Percentiles rank a stretch among this genome's conserved stretches.
Conservation (phyloP, 2,888 invertebrate genomes). For the Cantharis rustica region DNA sequence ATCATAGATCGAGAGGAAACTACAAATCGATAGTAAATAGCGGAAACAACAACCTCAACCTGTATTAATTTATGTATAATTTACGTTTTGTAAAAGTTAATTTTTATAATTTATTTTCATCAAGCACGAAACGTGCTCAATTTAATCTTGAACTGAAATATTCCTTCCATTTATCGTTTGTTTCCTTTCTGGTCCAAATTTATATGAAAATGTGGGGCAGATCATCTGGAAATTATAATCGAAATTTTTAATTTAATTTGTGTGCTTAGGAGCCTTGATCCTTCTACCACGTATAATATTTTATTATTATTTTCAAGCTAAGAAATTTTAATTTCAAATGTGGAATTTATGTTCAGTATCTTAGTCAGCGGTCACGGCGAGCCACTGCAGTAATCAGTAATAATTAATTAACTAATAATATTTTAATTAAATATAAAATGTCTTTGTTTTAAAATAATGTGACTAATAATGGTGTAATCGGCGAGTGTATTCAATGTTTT, state of each 20-base stretch:
- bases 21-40: background rate
- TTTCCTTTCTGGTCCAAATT: background rate
- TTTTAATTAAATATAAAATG: background rate
- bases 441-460: background rate
- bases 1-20: background rate
- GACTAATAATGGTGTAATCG: background rate
- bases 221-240: background rate
- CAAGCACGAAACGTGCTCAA: background rate
- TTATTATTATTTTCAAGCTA: no score
- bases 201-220: background rate
- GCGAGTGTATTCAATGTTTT: background rate
- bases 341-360: no score
- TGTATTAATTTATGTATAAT: background rate
- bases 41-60: background rate
- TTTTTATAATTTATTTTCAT: background rate
- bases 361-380: no score
- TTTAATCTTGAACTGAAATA: background rate
- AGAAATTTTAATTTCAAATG: background rate
- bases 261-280: background rate
- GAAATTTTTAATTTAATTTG: background rate
- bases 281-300: no score
- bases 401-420: background rate
- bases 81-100: background rate
- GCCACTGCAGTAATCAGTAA: background rate
- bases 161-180: background rate